phyloP scores from a whole-genome alignment of 2,888 invertebrate genomes.

The Slavum lentiscoides region DNA sequence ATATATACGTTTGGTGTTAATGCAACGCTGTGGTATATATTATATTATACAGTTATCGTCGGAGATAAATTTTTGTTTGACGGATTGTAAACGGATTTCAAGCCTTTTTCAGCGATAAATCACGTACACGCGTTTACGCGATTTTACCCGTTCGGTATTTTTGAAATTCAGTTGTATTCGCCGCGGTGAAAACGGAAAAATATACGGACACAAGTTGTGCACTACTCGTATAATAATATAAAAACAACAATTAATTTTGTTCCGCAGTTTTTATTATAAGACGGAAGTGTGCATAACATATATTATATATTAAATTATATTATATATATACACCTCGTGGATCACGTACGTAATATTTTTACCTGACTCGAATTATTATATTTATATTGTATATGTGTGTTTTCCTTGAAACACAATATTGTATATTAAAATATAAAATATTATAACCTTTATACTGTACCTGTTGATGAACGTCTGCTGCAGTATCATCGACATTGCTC shows the following conservation, averaged over 20 bases:
- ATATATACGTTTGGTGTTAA: neutral
- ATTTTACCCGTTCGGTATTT: neutral
- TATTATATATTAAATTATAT: too few species aligned
- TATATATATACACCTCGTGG: neutral
- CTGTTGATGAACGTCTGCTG: too few species aligned
- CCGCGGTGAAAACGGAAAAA: neutral
- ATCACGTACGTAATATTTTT: neutral
- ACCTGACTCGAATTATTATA: constrained; percentile 11
- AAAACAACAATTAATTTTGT: too few species aligned
- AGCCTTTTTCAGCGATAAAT: neutral
- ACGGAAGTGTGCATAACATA: neutral
- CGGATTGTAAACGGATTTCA: neutral
- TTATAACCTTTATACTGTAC: too few species aligned
- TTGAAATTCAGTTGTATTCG: neutral
- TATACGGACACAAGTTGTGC: neutral
- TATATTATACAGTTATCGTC: neutral
- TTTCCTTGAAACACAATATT: neutral
- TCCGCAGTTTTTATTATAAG: too few species aligned
- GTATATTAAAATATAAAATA: too few species aligned
- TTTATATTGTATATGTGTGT: too few species aligned
- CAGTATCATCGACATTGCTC: too few species aligned
- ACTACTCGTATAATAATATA: too few species aligned
- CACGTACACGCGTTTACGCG: neutral
- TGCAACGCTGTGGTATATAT: neutral
- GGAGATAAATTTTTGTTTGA: constrained; percentile 3